phyloP scores from a whole-genome alignment of 2,113 vertebrate genomes.

The Atractosteus spatula region DNA sequence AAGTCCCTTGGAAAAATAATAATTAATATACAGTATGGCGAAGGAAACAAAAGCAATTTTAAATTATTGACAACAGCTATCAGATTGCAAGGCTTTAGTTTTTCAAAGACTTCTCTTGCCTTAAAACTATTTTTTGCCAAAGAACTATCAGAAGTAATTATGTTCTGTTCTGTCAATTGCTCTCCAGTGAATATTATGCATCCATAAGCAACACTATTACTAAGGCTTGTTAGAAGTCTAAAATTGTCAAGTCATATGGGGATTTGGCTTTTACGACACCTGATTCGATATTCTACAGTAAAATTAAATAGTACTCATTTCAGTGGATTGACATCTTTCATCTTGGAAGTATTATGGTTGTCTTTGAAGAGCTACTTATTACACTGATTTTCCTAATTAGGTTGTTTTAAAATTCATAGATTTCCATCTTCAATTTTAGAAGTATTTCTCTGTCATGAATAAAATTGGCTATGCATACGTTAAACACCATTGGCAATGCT shows the following conservation, averaged over 20 bases:
- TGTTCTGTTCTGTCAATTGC: constrained; percentile 46
- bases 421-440: no score
- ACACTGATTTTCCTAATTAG: no score
- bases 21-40: constrained; percentile 33
- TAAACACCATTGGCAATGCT: no score
- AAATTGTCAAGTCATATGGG: constrained; percentile 35
- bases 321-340: background rate
- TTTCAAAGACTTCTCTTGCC: constrained; percentile 24
- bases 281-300: background rate
- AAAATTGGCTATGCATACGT: no score
- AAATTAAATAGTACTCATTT: background rate
- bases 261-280: background rate
- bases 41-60: constrained; percentile 31
- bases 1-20: constrained; percentile 18
- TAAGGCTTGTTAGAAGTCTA: constrained; percentile 29
- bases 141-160: constrained; percentile 35
- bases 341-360: background rate
- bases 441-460: no score
- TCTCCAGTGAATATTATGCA: constrained; percentile 38
- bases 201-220: constrained; percentile 20
- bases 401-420: no score
- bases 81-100: constrained; percentile 15
- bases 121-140: constrained; percentile 15
- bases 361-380: no score
- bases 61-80: constrained; percentile 35